These are phyloP conservation scores for Polypterus bichir DNA, from an alignment of 2,113 vertebrate genomes.

Conservation along the genomic window DNA sequence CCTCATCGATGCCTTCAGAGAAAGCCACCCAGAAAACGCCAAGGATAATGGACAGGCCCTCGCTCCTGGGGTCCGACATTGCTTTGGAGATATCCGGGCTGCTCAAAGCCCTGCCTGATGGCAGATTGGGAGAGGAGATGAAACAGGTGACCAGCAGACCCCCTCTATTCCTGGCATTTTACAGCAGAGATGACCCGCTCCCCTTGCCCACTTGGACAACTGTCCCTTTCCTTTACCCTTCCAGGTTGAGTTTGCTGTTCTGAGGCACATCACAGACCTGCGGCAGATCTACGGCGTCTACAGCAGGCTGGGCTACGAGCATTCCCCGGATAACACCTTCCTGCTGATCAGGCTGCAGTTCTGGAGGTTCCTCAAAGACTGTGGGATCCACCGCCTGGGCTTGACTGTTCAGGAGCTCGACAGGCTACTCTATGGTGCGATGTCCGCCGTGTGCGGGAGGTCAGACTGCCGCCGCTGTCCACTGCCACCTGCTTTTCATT, in stretches of 20 bases:
- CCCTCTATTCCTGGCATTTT: neutral
- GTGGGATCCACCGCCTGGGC: constrained; percentile 51
- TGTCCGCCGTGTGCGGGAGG: constrained; percentile 10
- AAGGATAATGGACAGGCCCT: constrained; percentile 11
- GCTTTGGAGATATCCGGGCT: constrained; percentile 47
- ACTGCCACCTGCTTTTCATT: neutral
- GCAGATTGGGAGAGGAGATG: constrained; percentile 38
- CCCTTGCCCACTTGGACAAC: neutral
- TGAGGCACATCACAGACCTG: constrained; percentile 52
- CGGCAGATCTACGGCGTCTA: constrained; percentile 69
- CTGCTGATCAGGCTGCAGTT: constrained; percentile 67
- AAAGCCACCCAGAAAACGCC: constrained; percentile 20
- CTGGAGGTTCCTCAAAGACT: constrained; percentile 84
- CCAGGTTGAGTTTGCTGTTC: constrained; percentile 61
- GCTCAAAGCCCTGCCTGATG: constrained; percentile 44
- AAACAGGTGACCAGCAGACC: constrained; percentile 48
- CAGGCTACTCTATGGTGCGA: constrained; percentile 44
- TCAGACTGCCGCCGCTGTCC: neutral
- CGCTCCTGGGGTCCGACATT: constrained; percentile 37
- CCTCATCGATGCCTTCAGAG: constrained; percentile 10
- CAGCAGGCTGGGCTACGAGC: constrained; percentile 54
- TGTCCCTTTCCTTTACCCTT: neutral
- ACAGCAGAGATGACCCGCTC: neutral
- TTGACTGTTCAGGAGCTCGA: constrained; percentile 60
- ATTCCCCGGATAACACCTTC: constrained; percentile 49